These are phyloP conservation scores for Halichoeres trimaculatus DNA, from an alignment of 2,113 vertebrate genomes.

Conservation along the genomic window DNA sequence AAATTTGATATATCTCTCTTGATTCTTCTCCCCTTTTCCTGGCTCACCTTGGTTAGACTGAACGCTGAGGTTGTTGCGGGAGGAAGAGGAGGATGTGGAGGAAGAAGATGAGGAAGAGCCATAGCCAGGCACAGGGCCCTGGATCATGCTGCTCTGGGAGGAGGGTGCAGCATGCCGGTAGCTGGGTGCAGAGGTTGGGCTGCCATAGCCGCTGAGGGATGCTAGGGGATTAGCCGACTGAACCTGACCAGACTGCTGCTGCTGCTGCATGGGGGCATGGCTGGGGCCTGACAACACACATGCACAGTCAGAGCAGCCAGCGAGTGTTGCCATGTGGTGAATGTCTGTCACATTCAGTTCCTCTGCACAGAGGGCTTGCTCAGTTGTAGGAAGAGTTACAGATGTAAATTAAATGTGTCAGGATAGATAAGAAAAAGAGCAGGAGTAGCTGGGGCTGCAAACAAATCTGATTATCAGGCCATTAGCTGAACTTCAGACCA, in stretches of 20 bases:
- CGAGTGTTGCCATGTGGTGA: constrained; percentile 25
- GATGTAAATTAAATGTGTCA: not conserved
- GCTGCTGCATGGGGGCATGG: constrained; percentile 89
- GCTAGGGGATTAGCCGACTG: constrained; percentile 85
- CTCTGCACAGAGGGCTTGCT: constrained; percentile 53
- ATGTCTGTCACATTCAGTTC: constrained; percentile 77
- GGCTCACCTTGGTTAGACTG: constrained; percentile 92
- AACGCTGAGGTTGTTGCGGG: constrained; percentile 94
- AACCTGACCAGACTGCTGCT: constrained; percentile 86
- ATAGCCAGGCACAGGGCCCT: constrained; percentile 87
- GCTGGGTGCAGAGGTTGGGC: constrained; percentile 81
- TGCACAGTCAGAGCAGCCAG: constrained; percentile 71
- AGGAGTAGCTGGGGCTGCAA: not conserved
- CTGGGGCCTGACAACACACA: constrained; percentile 86
- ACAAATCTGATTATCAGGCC: constrained; percentile 8
- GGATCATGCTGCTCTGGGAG: constrained; percentile 90
- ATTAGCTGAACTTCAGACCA: constrained; percentile 15
- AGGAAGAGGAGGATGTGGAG: constrained; percentile 74
- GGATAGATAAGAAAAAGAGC: constrained; percentile 1
- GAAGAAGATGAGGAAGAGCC: constrained; percentile 90
- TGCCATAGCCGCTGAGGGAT: constrained; percentile 89
- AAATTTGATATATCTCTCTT: not conserved
- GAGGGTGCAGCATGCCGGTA: constrained; percentile 89
- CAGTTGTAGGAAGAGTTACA: not conserved
- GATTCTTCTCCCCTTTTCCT: constrained; percentile 26